Conservation (phyloP, 2,888 invertebrate species). For the Baccha elongata region DNA sequence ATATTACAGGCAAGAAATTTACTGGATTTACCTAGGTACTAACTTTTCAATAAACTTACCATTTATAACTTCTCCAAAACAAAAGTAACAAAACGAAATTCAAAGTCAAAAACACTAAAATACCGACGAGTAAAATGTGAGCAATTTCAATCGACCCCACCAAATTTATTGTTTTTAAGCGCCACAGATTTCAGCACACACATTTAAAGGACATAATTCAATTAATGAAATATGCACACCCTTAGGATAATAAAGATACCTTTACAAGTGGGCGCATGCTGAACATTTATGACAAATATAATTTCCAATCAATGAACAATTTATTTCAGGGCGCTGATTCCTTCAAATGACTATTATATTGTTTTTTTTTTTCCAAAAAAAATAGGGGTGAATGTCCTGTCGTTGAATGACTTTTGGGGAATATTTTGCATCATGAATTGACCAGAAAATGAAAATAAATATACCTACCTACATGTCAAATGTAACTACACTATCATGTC, state of each 20-base stretch:
- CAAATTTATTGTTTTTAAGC: slow-evolving; percentile 33
- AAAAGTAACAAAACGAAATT: too few species aligned
- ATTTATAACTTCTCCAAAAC: too few species aligned
- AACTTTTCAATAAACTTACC: too few species aligned
- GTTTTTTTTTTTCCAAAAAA: neutral
- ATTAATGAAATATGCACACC: slow-evolving; percentile 65
- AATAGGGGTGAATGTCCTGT: slow-evolving; percentile 52
- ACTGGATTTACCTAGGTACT: too few species aligned
- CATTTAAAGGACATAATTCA: slow-evolving; percentile 57
- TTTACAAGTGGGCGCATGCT: neutral
- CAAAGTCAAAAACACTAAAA: too few species aligned
- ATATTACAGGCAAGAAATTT: too few species aligned
- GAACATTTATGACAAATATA: neutral
- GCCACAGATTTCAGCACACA: slow-evolving; percentile 54
- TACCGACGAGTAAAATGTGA: neutral
- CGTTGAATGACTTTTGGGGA: slow-evolving; percentile 37
- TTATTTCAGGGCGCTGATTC: neutral
- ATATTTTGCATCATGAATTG: slow-evolving; percentile 19
- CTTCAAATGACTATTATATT: neutral
- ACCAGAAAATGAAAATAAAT: neutral
- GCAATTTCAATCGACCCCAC: slow-evolving; percentile 16
- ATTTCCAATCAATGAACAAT: slow-evolving; percentile 7
- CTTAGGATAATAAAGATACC: neutral
- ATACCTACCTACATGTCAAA: slow-evolving; percentile 12
- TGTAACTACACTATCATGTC: slow-evolving; percentile 11